Evolutionary conservation across 2,888 invertebrate genomes (phyloP), one percentile per base, ranked within the genome.

Genomic region (Pseudococcus longispinus): DNA sequence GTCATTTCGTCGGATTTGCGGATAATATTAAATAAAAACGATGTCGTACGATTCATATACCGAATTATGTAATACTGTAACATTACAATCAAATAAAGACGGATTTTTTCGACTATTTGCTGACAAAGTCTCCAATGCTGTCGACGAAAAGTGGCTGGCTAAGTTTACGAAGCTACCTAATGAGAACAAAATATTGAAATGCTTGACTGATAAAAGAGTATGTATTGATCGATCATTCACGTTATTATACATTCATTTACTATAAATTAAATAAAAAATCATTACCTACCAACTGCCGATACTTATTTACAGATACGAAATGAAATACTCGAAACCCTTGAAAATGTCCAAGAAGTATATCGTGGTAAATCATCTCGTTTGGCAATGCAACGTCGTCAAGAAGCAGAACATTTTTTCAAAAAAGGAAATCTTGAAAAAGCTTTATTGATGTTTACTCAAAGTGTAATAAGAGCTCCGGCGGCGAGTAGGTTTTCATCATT

Each of bases 41-140:
- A 70, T 70, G 70, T 26, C 29, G 18, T 15, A 5, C 70, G 70
- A 70, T 29, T 42, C 84, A 11, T 95, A 94, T 90, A 93, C 94
- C 51, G 91, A 92, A 26, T 92, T 93, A 51, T 96, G 96, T 91
- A 95, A 95, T 89, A 93, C 93, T 89, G 93, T 94, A 88, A 96
- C 96, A 0, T 92, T 96, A 0, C 95, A 94, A 90, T 94, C 95
- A 0, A 93, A 94, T 89, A 92, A 92, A 88, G 93, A 94, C 89
- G 96, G 96, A 0, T 96, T 96, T 91, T 96, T 96, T 90, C 92
- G 93, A 88, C 93, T 92, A 70, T 93, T 95, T 88, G 93, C 92
- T 29, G 92, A 94, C 83, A 92, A 93, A 89, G 92, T 95, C 26
- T 91, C 91, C 0, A 90, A 92, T 11, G 89, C 91, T 32, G 93